Evolutionary conservation across 2,797 vertebrate genomes (phyloP).

Genomic region (Oreortyx pictus): DNA sequence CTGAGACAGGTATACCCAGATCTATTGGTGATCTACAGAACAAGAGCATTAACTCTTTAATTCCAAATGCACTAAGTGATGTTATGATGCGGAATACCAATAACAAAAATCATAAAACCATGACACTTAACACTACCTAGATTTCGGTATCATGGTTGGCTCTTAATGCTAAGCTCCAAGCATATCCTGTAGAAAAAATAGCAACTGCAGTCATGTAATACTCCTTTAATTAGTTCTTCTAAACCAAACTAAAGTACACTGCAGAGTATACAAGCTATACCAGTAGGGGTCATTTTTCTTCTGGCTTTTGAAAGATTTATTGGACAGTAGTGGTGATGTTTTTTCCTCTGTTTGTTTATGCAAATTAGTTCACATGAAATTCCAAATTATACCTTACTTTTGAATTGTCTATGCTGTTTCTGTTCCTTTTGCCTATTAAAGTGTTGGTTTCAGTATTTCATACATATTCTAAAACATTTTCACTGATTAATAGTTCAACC

Average conservation of each 20-base stretch:
- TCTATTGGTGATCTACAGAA: too few relatives aligned
- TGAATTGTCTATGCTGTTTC: background rate
- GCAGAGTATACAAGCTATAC: background rate
- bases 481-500: background rate
- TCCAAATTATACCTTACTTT: background rate
- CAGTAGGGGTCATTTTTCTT: background rate
- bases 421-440: background rate
- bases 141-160: background rate
- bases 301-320: background rate
- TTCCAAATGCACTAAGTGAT: too few relatives aligned
- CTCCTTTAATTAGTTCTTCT: background rate
- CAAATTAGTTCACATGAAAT: background rate
- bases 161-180: background rate
- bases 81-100: too few relatives aligned
- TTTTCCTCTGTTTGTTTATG: background rate
- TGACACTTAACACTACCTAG: too few relatives aligned
- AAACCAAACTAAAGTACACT: background rate
- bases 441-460: background rate
- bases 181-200: background rate
- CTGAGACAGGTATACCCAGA: too few relatives aligned
- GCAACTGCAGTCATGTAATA: background rate
- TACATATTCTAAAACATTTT: background rate
- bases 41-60: too few relatives aligned
- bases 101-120: too few relatives aligned
- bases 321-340: background rate